Conservation (phyloP, 2,797 vertebrate genomes). For the Geotria australis region DNA sequence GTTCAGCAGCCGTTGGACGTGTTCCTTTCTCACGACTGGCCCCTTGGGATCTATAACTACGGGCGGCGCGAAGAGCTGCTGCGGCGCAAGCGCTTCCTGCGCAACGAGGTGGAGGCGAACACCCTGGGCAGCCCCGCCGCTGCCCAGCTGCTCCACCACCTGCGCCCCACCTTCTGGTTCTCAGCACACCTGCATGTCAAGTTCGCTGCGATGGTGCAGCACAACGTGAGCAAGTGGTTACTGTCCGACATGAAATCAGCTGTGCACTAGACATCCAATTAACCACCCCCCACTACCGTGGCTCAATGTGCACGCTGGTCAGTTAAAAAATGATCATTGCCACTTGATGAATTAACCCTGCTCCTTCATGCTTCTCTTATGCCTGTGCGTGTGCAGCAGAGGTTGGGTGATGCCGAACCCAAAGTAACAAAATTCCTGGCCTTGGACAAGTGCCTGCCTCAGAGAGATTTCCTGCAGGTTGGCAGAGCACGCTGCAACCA, state of each 20-base stretch:
- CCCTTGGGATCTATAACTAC: conserved; percentile 61
- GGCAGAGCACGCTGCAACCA: conserved; percentile 2
- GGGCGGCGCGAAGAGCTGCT: conserved; percentile 52
- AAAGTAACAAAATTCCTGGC: conserved; percentile 77
- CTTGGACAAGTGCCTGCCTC: conserved; percentile 77
- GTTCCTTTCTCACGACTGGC: conserved; percentile 92
- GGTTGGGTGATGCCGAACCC: conserved; percentile 5
- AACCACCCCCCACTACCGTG: too few species aligned
- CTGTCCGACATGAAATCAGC: too few species aligned
- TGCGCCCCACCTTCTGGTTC: conserved; percentile 81
- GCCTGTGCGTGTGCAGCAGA: too few species aligned
- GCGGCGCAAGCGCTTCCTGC: conserved; percentile 56
- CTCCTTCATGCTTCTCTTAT: too few species aligned
- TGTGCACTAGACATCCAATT: too few species aligned
- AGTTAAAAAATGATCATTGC: too few species aligned
- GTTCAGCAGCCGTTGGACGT: conserved; percentile 55
- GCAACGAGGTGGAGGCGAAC: conserved; percentile 64
- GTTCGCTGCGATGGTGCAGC: conserved; percentile 72
- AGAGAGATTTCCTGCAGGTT: conserved; percentile 82
- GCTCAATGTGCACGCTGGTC: too few species aligned
- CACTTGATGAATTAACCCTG: too few species aligned
- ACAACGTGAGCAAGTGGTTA: conserved; percentile 20
- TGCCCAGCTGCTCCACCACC: conserved; percentile 46
- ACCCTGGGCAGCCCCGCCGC: conserved; percentile 60
- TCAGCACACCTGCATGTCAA: conserved; percentile 94